These are phyloP conservation scores for Notarius quadriscutis DNA, from an alignment of 2,113 vertebrate species.

Conservation along the genomic window DNA sequence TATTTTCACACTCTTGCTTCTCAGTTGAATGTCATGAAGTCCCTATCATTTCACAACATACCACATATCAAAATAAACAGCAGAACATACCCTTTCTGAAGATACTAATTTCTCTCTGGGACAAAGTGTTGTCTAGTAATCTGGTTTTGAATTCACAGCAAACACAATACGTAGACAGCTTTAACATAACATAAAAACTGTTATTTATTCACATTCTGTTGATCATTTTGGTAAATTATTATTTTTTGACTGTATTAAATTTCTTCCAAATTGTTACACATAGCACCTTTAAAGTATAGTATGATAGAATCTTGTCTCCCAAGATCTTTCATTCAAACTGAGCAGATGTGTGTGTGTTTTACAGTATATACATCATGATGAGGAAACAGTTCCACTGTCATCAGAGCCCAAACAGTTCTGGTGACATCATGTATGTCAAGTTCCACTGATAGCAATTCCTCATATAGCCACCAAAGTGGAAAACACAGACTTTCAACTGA, in stretches of 20 bases:
- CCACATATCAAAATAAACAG: too few species aligned
- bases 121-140: too few species aligned
- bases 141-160: too few species aligned
- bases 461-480: constrained; percentile 28
- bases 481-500: constrained; percentile 39
- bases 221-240: neutral
- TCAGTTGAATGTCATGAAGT: too few species aligned
- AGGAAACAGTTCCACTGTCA: neutral
- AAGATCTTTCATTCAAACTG: neutral
- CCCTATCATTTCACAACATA: too few species aligned
- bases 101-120: too few species aligned
- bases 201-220: too few species aligned
- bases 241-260: neutral
- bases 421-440: constrained; percentile 15
- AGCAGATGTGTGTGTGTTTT: neutral
- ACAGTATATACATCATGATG: neutral
- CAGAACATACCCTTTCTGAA: too few species aligned
- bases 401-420: neutral
- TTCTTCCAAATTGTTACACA: too few species aligned
- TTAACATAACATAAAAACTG: too few species aligned
- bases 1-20: too few species aligned
- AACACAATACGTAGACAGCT: too few species aligned
- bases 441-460: constrained; percentile 18
- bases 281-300: neutral
- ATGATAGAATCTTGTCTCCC: neutral